Evolutionary conservation across 2,797 vertebrate genomes (phyloP), one percentile per base, ranked within the genome.

Genomic region (Silurus aristotelis): DNA sequence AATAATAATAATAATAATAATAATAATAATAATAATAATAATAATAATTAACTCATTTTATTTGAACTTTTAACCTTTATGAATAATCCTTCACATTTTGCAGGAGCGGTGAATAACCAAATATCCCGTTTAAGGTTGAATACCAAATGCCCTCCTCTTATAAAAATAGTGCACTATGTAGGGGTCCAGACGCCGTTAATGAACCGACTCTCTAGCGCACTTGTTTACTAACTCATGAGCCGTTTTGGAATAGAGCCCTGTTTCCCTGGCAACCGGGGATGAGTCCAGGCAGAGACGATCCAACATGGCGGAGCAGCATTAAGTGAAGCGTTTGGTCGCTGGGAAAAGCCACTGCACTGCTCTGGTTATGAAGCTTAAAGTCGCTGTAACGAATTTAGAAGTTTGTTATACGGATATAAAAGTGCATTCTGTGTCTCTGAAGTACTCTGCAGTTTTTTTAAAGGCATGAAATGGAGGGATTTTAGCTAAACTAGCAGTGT

Each of bases 251-350:
- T 3, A 17, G 5, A 64, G 25, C 46, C 31, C 8, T 19, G 77
- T 88, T 66, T 72, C 87, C 78, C 79, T 68, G 85, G 82, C 22
- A 88, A 88, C 87, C 70, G 20, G 20, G 84, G 63, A 58, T 83
- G 77, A 68, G 70, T 86, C 72, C 66, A 38, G 20, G 43, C 71
- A 78, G 75, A 14, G 43, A 10, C n/a, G 20, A 63, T 55, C 61
- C 19, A 75, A 86, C 43, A 84, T 88, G 87, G 84, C 86, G 82
- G 10, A 2, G 5, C 5, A 52, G 78, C 78, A 4, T 66, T 66
- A 3, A 27, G 31, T 60, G 20, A 55, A 66, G 5, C 46, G 43
- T 25, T 43, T 55, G 76, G 15, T 48, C 22, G 52, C 48, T 17
- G 14, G 6, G 10, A 60, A 46, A 58, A 38, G 15, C 9, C 27